Evolutionary conservation across 2,113 vertebrate species (phyloP), one percentile per base, ranked within the genome.

Genomic region (Centropristis striata): DNA sequence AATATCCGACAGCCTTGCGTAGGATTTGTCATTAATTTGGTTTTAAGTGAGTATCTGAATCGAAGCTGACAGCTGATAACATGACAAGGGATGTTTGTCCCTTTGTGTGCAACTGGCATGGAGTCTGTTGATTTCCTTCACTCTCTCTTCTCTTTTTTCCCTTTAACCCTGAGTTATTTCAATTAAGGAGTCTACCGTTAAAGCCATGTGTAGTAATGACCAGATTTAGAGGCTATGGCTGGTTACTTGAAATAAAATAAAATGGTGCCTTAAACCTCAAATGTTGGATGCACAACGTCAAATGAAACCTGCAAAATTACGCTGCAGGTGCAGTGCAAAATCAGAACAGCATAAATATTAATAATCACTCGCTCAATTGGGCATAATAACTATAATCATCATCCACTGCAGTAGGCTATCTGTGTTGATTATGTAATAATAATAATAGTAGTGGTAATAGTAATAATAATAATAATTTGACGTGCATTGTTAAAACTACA

Each of bases 401-500:
- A 68, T 87, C 71, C 78, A 85, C 64, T 89, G 83, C 90, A 93
- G 87, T 58, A 86, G 87, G 81, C 89, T 88, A 80, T 85, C 67
- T 92, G 92, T 93, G 93, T 80, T 90, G 90, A 92, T 93, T 88
- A 87, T 92, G 80, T 83, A 84, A 90, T 90, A 92, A 86, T 90
- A 85, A 77, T 66, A 78, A 54, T 75, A 83, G 27, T 50, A 78
- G 21, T 90, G 82, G 74, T 66, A 78, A 54, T 75, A 83, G 27
- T 50, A 78, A 20, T 58, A 65, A 49, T 75, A 80, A 69, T 83
- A 80, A 50, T 83, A 72, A 72, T 76, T 82, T 89, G 67, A 84
- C 86, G 71, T 93, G 86, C 87, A 81, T 89, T 88, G 90, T 91
- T 88, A 87, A 91, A 75, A 87, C 70, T 86, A 92, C 92, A 92